Evolutionary conservation across 1,140 invertebrate genomes (phyloP).

Genomic region (Chlorops oryzae): DNA sequence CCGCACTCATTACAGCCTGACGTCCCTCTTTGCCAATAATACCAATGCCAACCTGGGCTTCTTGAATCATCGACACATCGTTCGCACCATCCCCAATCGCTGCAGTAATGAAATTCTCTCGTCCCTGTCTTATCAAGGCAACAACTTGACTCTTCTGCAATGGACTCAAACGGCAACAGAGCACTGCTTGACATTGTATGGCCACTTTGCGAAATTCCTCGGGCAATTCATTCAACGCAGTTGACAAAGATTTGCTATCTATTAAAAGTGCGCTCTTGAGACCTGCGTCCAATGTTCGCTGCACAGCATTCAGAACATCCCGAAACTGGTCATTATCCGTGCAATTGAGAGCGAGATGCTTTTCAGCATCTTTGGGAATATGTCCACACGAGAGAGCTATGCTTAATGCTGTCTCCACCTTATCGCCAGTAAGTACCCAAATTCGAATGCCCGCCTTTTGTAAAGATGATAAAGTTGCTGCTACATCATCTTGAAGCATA

Average conservation of each 20-base stretch:
- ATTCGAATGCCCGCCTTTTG: conserved; percentile 65
- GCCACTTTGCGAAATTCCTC: conserved; percentile 53
- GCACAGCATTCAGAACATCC: conserved; percentile 24
- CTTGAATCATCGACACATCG: conserved; percentile 78
- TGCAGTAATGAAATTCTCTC: conserved; percentile 58
- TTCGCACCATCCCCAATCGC: conserved; percentile 75
- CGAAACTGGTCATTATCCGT: conserved; percentile 38
- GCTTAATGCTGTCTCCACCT: conserved; percentile 72
- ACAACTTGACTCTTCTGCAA: conserved; percentile 72
- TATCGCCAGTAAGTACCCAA: conserved; percentile 75
- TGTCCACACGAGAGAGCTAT: conserved; percentile 68
- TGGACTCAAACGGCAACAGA: conserved; percentile 74
- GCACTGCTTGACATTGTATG: conserved; percentile 58
- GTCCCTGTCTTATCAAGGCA: conserved; percentile 58
- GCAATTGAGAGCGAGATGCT: conserved; percentile 54
- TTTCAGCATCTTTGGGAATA: conserved; percentile 58
- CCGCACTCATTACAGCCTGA: conserved; percentile 63
- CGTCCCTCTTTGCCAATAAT: conserved; percentile 72
- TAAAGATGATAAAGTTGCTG: conserved; percentile 64
- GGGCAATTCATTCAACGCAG: conserved; percentile 49
- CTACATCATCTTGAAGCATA: conserved; percentile 71
- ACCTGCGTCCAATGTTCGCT: neutral
- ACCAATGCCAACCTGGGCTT: conserved; percentile 68
- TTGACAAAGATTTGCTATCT: conserved; percentile 57
- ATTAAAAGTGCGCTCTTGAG: conserved; percentile 54